Base-by-base conservation (phyloP, 1,140 invertebrate species). In the Rhysida immarginata region DNA sequence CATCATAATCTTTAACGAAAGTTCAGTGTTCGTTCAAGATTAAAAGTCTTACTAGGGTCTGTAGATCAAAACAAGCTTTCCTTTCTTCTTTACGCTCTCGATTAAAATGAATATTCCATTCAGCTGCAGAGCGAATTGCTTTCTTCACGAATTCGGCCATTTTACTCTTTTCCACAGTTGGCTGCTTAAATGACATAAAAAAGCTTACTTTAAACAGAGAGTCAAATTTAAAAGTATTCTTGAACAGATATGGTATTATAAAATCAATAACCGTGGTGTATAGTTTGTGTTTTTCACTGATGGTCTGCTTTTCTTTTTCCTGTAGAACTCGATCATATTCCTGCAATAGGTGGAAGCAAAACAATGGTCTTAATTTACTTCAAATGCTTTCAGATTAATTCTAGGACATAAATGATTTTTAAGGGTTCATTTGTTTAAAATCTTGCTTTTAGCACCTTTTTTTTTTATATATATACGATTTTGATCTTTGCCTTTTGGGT, bases 91-190 rank as follows among this genome's bases (percentile, higher is more conserved):
- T 75, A 29, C 81, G 74, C 62, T 81, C 76, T 66, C 81, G 82
- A 69, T 94, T 95, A 52, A 96, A 79, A 54, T 78, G 81, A 0
- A 78, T 70, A 73, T 97, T 98, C 84, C 87, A 98, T 57, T 85
- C 81, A 27, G 86, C 78, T 16, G 87, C 84, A 1, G 89, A 87
- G 60, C 85, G 81, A 48, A 91, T 80, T 3, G 92, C 89, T 68
- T 87, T 86, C 65, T 87, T 83, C 35, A 84, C 79, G 59, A 85
- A 81, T 65, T 92, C 68, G 20, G 64, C 68, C 67, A 76, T 71
- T 56, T 75, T 73, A n/a, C 63, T 65, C 45, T 71, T 72, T 44
- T 74, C 70, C 3, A 71, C 56, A 46, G 66, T 68, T n/a, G 68
- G 63, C 64, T 71, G 61, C 13, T n/a, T n/a, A n/a, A n/a, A n/a